Percentiles rank a stretch among this genome's conserved stretches.
Conservation (phyloP, 2,888 invertebrate species). For the Griposia aprilina region DNA sequence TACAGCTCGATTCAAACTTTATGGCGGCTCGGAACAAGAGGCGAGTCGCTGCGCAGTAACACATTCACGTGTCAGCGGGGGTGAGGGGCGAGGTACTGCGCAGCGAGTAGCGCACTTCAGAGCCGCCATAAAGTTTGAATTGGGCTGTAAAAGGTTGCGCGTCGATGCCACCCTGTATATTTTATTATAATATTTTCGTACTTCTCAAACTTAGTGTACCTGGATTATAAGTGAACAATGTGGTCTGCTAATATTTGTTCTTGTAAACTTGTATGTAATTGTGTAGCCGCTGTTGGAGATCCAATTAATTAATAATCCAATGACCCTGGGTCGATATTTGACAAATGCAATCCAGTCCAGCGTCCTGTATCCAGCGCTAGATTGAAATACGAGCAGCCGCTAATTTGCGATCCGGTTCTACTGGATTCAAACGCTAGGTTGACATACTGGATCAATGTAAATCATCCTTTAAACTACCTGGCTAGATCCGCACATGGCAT, state of each 20-base stretch:
- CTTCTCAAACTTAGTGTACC: neutral
- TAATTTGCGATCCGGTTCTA: neutral
- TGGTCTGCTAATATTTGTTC: neutral
- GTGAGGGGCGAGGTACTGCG: too few species aligned
- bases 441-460: neutral
- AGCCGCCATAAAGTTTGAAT: too few species aligned
- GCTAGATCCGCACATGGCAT: neutral
- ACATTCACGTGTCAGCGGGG: too few species aligned
- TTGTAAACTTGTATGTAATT: neutral
- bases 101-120: too few species aligned
- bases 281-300: neutral
- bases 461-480: neutral
- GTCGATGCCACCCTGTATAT: too few species aligned
- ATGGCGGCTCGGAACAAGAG: too few species aligned
- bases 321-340: neutral
- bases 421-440: neutral
- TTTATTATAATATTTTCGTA: neutral
- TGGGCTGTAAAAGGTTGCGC: too few species aligned
- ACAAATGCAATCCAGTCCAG: neutral
- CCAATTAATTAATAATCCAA: neutral
- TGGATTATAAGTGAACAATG: neutral
- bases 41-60: too few species aligned
- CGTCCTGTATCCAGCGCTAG: neutral
- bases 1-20: too few species aligned
- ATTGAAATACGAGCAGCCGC: neutral